Evolutionary conservation across 2,113 vertebrate species (phyloP).

Genomic region (Globicephala melas): DNA sequence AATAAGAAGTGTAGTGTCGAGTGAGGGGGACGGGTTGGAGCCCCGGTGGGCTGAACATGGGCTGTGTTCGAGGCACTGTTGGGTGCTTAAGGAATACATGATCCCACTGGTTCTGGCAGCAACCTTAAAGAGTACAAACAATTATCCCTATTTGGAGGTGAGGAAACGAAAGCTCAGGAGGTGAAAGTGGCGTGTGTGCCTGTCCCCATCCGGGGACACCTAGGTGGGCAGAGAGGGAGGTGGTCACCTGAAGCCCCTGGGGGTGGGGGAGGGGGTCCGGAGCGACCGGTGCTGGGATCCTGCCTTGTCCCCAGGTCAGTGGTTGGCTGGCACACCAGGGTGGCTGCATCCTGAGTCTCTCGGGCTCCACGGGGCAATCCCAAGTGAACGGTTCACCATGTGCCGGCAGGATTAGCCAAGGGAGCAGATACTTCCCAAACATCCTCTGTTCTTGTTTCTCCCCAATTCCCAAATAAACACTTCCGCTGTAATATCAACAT

Average conservation of each 20-base stretch:
- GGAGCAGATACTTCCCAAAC: background rate
- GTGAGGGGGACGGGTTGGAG: fast-evolving
- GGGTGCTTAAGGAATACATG: background rate
- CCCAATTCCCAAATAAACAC: background rate
- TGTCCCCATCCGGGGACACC: background rate
- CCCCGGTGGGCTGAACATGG: fast-evolving
- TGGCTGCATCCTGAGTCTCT: background rate
- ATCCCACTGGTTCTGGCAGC: background rate
- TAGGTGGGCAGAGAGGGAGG: background rate
- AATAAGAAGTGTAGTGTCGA: background rate
- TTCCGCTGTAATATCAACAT: background rate
- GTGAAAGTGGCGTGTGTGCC: no score
- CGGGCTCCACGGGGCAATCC: background rate
- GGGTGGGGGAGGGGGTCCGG: background rate
- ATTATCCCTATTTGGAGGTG: background rate
- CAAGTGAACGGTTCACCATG: background rate
- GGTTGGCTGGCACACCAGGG: background rate
- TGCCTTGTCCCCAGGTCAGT: background rate
- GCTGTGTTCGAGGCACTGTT: no score
- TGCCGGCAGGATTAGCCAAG: background rate
- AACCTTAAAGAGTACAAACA: background rate
- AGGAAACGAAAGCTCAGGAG: background rate
- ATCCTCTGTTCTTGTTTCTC: conserved; percentile 24
- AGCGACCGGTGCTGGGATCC: background rate
- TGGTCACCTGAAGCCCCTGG: background rate